Evolutionary conservation across 2,797 vertebrate species (phyloP), one percentile per base, ranked within the genome.

Genomic region (Microtus obscurus): DNA sequence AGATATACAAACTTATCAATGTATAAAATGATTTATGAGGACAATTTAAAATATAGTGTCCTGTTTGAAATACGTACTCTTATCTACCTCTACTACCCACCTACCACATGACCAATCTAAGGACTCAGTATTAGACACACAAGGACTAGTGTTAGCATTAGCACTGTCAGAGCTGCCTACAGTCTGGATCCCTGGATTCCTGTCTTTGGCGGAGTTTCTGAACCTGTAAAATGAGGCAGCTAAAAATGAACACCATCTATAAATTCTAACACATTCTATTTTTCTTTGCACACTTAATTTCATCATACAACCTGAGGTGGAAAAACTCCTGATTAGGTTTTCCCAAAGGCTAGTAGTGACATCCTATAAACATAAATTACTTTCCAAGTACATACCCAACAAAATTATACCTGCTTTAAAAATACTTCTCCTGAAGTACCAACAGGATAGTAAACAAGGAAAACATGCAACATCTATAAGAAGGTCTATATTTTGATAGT

Each of bases 121-220:
- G 74, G 25, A 81, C 31, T 19, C 77, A 71, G 61, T 27, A 78
- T 63, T 81, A 76, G 11, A 83, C 19, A 82, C 34, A 78, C 14
- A 79, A 37, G 21, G 59, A 12, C 21, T 2, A 82, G 5, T 16
- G 71, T 4, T 48, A 78, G 7, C 69, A 87, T 83, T 71, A n/a
- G 45, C 59, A 85, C 48, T 86, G 74, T 82, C 40, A 81, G 29
- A 89, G 48, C 8, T 17, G 82, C 56, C 19, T 87, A 10, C 71
- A 82, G 87, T 67, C 83, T 93, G 14, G 12, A 53, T 87, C 89
- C 82, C 10, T 65, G 23, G 77, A 23, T 71, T 90, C 40, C 29
- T 90, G 76, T 90, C 53, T 94, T 45, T 76, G 37, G 82, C 69
- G 89, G 67, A 95, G 86, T 90, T 95, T 95, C 89, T 82, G 11